Percentiles rank a stretch among this genome's conserved stretches.
phyloP scores from a whole-genome alignment of 2,888 invertebrate species.

The Autographa pulchrina region DNA sequence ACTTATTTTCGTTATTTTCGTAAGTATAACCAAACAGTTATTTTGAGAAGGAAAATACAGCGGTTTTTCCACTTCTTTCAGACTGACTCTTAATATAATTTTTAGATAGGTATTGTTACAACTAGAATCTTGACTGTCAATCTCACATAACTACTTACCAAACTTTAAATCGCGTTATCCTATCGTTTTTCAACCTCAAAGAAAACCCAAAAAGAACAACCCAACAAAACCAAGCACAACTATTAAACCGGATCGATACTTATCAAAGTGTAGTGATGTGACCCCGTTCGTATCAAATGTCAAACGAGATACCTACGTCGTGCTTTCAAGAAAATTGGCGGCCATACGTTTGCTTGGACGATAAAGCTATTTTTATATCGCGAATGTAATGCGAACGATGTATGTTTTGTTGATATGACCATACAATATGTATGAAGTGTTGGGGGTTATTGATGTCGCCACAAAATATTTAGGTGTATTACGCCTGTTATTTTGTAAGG shows the following conservation, averaged over 20 bases:
- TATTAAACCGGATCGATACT: slow-evolving; percentile 42
- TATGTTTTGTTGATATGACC: slow-evolving; percentile 45
- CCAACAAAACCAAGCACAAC: slow-evolving; percentile 9
- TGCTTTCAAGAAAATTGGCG: slow-evolving; percentile 61
- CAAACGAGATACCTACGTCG: slow-evolving; percentile 49
- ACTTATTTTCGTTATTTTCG: too few relatives aligned
- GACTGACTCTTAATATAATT: too few relatives aligned
- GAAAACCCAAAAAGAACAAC: neutral
- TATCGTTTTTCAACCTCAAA: too few relatives aligned
- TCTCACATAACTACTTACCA: too few relatives aligned
- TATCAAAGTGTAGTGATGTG: slow-evolving; percentile 42
- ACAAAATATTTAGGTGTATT: slow-evolving; percentile 9
- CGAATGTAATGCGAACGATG: slow-evolving; percentile 47
- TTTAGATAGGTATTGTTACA: too few relatives aligned
- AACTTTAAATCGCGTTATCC: too few relatives aligned
- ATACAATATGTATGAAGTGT: slow-evolving; percentile 45
- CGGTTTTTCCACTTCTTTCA: too few relatives aligned
- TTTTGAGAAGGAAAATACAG: too few relatives aligned
- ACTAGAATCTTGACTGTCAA: too few relatives aligned
- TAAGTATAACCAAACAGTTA: too few relatives aligned
- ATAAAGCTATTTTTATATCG: slow-evolving; percentile 55
- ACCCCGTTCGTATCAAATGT: slow-evolving; percentile 60
- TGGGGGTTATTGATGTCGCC: slow-evolving; percentile 17
- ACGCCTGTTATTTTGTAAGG: neutral
- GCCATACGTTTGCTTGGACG: slow-evolving; percentile 33